Percentiles rank a stretch among this genome's conserved stretches.
Conservation (phyloP, 2,797 vertebrate species). For the Monodelphis domestica region DNA sequence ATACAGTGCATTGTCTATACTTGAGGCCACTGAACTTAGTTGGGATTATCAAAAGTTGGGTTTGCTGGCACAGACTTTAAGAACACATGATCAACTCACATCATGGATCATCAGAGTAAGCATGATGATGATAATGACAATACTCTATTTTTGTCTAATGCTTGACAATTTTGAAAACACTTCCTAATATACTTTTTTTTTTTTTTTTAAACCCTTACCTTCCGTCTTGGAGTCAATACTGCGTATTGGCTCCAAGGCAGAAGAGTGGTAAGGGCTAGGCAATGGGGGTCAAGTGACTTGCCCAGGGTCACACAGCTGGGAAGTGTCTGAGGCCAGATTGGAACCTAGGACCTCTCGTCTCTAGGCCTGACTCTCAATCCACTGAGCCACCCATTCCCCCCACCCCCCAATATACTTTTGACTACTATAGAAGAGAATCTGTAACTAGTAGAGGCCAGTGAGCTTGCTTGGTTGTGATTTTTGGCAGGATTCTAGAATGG, state of each 20-base stretch:
- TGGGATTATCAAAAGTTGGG: not conserved
- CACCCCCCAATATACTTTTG: not conserved
- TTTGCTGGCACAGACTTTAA: not conserved
- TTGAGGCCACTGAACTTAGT: not conserved
- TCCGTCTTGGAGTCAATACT: too few relatives aligned
- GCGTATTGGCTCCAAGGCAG: too few relatives aligned
- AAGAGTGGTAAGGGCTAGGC: too few relatives aligned
- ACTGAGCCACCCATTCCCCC: too few relatives aligned
- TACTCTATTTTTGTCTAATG: too few relatives aligned
- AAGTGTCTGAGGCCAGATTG: too few relatives aligned
- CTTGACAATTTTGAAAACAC: not conserved
- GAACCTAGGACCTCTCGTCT: too few relatives aligned
- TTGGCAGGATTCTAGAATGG: not conserved
- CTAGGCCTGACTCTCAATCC: too few relatives aligned
- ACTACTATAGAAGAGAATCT: not conserved
- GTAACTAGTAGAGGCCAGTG: not conserved
- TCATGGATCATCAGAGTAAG: not conserved
- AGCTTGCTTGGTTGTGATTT: not conserved
- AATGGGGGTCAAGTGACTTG: too few relatives aligned
- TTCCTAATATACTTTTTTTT: not conserved
- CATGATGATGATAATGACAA: too few relatives aligned
- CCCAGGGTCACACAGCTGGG: too few relatives aligned
- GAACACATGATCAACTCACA: not conserved
- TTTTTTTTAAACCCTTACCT: too few relatives aligned
- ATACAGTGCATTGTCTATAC: not conserved